phyloP scores from a whole-genome alignment of 2,797 vertebrate species.

The Epinephelus malabaricus region DNA sequence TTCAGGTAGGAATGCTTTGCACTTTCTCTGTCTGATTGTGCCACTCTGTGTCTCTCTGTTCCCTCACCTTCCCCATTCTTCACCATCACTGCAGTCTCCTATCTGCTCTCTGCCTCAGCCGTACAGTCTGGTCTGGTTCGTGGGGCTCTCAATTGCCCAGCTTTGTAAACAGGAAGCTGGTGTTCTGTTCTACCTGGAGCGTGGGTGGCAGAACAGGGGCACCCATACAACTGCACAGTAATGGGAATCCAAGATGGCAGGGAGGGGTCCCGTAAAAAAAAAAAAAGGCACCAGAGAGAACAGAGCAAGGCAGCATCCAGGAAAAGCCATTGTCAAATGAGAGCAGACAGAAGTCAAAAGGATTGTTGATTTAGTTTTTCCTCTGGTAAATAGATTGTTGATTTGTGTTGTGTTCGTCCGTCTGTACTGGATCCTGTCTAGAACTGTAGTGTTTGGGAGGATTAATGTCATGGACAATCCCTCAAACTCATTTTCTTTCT shows the following conservation, averaged over 20 bases:
- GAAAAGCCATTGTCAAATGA: conserved; percentile 71
- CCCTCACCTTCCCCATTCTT: conserved; percentile 48
- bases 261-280: conserved; percentile 78
- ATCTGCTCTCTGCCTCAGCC: conserved; percentile 42
- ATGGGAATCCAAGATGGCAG: conserved; percentile 85
- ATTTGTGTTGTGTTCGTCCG: conserved; percentile 75
- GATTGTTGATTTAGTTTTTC: conserved; percentile 77
- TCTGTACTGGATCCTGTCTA: conserved; percentile 70
- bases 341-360: conserved; percentile 69
- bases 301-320: conserved; percentile 56
- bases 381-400: conserved; percentile 76
- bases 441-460: conserved; percentile 77
- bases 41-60: neutral
- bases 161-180: conserved; percentile 86
- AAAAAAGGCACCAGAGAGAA: conserved; percentile 65
- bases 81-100: conserved; percentile 27
- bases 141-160: conserved; percentile 68
- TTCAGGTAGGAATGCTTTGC: conserved; percentile 21
- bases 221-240: conserved; percentile 76
- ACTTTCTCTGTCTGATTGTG: conserved; percentile 32
- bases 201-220: conserved; percentile 80
- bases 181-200: conserved; percentile 81
- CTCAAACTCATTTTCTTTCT: conserved; percentile 84
- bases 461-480: conserved; percentile 84
- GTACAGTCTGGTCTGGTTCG: conserved; percentile 29